Evolutionary conservation across 2,797 vertebrate species (phyloP), one percentile per base, ranked within the genome.

Genomic region (Lindbergichthys nudifrons): DNA sequence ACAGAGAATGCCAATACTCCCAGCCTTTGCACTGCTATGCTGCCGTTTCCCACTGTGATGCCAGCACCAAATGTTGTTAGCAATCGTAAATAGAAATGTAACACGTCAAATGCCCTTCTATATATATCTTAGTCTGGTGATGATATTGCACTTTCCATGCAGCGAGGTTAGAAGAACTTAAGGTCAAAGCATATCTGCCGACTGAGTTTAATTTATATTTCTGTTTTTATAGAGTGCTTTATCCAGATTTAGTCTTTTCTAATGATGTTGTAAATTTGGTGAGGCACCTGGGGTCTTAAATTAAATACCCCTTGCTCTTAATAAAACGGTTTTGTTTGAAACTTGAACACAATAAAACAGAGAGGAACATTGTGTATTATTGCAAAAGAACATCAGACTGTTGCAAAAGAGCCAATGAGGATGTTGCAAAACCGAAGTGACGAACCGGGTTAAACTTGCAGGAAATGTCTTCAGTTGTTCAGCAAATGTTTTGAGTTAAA

Each of bases 241-340:
- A 70, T 76, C 75, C 86, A 83, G 73, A 76, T 79, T 86, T 70
- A 64, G 52, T 75, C 72, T 91, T 89, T 86, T 82, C 74, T 75
- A 90, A 91, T 80, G 60, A 79, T 87, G 79, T 79, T 82, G 71
- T 70, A 75, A 86, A 79, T 82, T 83, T 89, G 82, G 68, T 71
- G 39, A 23, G 2, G 58, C 70, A 81, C 73, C 58, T 77, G 39
- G 75, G 67, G 83, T 72, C 53, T 81, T 82, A 75, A 84, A 83
- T 82, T 42, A 88, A 91, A 89, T 82, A 79, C 57, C 77, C 80
- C 64, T 75, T 36, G 47, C 74, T 70, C 74, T 79, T 41, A 75
- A 64, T 82, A 77, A 88, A 90, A 85, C 68, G 63, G 61, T 18
- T 81, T 21, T 76, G 45, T 75, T 88, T 88, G 88, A 84, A 90